Conservation (phyloP, 2,113 vertebrate species). For the Rhabdornis inornatus region DNA sequence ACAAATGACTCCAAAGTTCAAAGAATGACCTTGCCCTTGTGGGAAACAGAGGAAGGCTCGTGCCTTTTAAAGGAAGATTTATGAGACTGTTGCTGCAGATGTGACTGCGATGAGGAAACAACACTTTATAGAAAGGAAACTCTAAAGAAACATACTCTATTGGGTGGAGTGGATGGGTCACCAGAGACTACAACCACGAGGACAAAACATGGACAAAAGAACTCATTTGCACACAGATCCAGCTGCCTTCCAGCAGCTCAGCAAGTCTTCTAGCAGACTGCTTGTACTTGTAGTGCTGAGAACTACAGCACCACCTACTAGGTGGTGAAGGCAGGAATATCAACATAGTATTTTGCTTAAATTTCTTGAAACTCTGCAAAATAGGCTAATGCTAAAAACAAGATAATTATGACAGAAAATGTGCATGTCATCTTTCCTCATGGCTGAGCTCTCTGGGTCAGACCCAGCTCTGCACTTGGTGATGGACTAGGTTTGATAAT, state of each 20-base stretch:
- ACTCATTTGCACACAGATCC: neutral
- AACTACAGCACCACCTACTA: neutral
- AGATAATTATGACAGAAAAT: neutral
- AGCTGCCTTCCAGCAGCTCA: neutral
- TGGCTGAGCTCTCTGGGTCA: neutral
- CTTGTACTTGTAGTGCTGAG: neutral
- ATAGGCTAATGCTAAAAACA: neutral
- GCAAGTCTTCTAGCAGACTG: neutral
- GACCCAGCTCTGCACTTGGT: neutral
- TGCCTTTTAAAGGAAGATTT: slow-evolving; percentile 65
- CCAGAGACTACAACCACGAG: neutral
- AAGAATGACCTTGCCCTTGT: slow-evolving; percentile 66
- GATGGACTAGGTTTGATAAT: neutral
- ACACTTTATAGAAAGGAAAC: slow-evolving; percentile 44
- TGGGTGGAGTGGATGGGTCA: slow-evolving; percentile 30
- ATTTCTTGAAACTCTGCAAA: neutral
- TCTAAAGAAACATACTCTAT: slow-evolving; percentile 38
- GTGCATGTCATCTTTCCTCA: neutral
- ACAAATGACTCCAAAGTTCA: slow-evolving; percentile 66
- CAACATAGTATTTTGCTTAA: neutral
- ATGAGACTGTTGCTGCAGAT: slow-evolving; percentile 53
- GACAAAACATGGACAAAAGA: neutral
- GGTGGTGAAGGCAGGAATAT: neutral
- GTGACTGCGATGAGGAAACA: slow-evolving; percentile 48
- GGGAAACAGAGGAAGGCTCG: slow-evolving; percentile 54